Evolutionary conservation across 2,113 vertebrate genomes (phyloP), one percentile per base, ranked within the genome.

Genomic region (Leiothrix lutea): DNA sequence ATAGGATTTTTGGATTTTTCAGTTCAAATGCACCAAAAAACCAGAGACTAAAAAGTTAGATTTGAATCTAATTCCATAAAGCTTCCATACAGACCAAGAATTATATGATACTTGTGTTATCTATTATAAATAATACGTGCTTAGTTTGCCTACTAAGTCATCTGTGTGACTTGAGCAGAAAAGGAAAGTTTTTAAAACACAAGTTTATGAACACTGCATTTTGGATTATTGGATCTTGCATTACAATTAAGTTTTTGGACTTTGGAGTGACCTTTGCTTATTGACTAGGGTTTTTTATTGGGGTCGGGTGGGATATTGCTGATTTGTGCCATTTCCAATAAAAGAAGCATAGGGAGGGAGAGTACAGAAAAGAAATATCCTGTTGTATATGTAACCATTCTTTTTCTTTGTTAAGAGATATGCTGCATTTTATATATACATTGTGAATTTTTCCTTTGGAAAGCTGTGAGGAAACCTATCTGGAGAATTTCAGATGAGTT

Each of bases 381-480:
- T 38, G 31, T 73, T 94, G 74, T 94, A 33, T 75, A 56, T 64
- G 82, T 93, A 87, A 86, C 18, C 20, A n/a, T 77, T 67, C 82
- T 92, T 86, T 79, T 88, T 69, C 50, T 87, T 93, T 81, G 75
- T 90, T 66, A 56, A 88, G 67, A 92, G 44, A 86, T 80, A 93
- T 96, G 96, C 93, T 97, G 93, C 90, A 96, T 96, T 96, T 97
- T 96, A 66, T 93, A 92, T 86, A 87, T 47, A 86, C 40, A 24
- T 83, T 67, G 66, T 50, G 60, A 71, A 80, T 70, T 86, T 81
- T 84, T 90, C 33, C 60, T 81, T 77, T 90, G 82, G 77, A 95
- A 65, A 84, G 58, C 78, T 92, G 71, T 66, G 87, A 88, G 58
- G 58, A 91, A 78, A 70, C 53, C 54, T 40, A 17, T 70, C 56